Evolutionary conservation across 2,888 invertebrate genomes (phyloP), one percentile per base, ranked within the genome.

Genomic region (Ectobius pallidus): DNA sequence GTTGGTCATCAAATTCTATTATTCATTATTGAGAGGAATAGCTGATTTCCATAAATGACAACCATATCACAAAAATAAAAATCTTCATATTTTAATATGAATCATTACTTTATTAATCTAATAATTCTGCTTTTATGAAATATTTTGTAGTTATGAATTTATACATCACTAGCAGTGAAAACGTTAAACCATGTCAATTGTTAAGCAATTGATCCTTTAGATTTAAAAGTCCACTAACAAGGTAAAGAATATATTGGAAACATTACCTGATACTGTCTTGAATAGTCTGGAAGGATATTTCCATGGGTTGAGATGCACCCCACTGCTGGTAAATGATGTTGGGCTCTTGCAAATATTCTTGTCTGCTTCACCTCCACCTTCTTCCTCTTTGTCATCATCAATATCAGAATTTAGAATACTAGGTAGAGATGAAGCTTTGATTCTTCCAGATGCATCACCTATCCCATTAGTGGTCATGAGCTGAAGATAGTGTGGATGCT

Each of bases 391-490:
- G 25, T 30, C 42, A 0, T 70, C 71, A 78, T 83, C 86, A 52
- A 88, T 88, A 75, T 92, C 92, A 0, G 91, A 91, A 79, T 93
- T 93, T 79, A 94, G 84, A 79, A 94, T 93, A 80, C 93, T 94
- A 0, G 94, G 94, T 79, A 94, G 82, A 72, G 94, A 94, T 80
- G 90, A 93, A 67, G 94, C 93, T 82, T 91, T 86, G 81, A 84
- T 20, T 25, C 32, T 63, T n/a, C 46, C 42, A 14, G 61, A 58
- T n/a, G 42, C 14, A 14, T 63, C 58, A 18, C 42, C 46, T 79
- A 62, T 81, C 73, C 73, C 81, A 0, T 79, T 71, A 62, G 80
- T 82, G 14, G 82, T 81, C 16, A 82, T 79, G 81, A 83, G 82
- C 62, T 82, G 81, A 16, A 83, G 78, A 75, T 83, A 83, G 62